Evolutionary conservation across 2,888 invertebrate genomes (phyloP), one percentile per base, ranked within the genome.

Genomic region (Orthosia gothica): DNA sequence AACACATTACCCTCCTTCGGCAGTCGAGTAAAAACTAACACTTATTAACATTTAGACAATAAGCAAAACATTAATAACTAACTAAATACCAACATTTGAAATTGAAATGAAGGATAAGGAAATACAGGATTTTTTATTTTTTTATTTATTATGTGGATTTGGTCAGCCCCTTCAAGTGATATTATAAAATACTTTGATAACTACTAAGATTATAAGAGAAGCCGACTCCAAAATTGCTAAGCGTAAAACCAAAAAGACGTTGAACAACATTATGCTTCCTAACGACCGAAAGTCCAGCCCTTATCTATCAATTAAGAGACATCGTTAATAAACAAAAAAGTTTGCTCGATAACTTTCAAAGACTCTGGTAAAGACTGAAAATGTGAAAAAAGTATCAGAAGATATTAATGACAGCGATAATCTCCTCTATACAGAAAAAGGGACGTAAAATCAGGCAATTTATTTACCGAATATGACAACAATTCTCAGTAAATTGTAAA

Each of bases 291-390:
- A 23, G 16, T 11, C 13, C 52, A 23, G 11, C 32, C 40, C 18
- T 40, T 64, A n/a, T 26, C 40, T n/a, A 45, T 69, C 20, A n/a
- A 68, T 54, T 69, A 65, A 59, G 58, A 58, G 2, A 50, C 50
- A 50, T 58, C 58, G 45, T 75, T 75, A 64, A 55, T 23, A 47
- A n/a, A 45, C 13, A 54, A 57, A 52, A 52, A 77, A 68, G 12
- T 67, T 59, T 23, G n/a, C 5, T 11, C 66, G 26, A 52, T 32
- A 68, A 68, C 32, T 52, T 76, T n/a, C 40, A 18, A 50, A 49
- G n/a, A 49, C 15, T 78, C 70, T 78, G 74, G 11, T 12, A 13
- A 16, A 59, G 58, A 75, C 58, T 40, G 45, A 1, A 66, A 76
- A 20, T 3, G 3, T 4, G 13, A 13, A 26, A 54, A 75, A 78